These are phyloP conservation scores for Serranus cabrilla DNA, from an alignment of 2,797 vertebrate species.

Conservation along the genomic window DNA sequence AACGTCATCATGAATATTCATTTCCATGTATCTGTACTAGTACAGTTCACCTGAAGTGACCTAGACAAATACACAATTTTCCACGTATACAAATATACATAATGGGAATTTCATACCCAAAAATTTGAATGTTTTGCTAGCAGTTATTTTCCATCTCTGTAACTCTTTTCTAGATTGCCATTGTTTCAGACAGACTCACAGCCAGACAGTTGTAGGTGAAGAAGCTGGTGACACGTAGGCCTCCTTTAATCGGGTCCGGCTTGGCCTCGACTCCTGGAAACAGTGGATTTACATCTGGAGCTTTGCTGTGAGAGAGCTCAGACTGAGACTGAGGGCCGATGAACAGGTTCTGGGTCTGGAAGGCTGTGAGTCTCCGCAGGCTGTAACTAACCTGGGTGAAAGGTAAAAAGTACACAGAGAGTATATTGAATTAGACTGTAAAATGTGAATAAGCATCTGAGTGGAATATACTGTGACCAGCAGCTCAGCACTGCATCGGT, in stretches of 20 bases:
- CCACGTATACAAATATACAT: background rate
- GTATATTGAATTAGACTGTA: background rate
- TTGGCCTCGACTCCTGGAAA: constrained; percentile 84
- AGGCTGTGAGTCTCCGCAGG: constrained; percentile 85
- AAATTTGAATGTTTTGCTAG: background rate
- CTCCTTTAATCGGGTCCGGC: constrained; percentile 91
- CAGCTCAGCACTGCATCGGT: constrained; percentile 8
- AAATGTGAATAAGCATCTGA: constrained; percentile 8
- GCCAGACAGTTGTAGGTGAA: constrained; percentile 93
- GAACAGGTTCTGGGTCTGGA: constrained; percentile 92
- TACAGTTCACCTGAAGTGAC: background rate
- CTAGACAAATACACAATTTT: background rate
- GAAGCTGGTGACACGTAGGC: constrained; percentile 87
- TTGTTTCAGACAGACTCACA: constrained; percentile 75
- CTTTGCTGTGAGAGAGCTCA: constrained; percentile 18
- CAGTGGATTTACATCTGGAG: constrained; percentile 75
- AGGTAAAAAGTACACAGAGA: background rate
- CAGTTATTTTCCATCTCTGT: background rate
- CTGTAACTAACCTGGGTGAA: constrained; percentile 86
- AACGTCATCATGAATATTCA: background rate
- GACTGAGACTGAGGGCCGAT: constrained; percentile 86
- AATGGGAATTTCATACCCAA: background rate
- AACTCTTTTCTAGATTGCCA: background rate
- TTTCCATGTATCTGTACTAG: background rate
- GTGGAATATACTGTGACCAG: background rate